A percentile compares a stretch with the other conserved stretches of the same genome.
Evolutionary conservation across 2,888 invertebrate species (phyloP).

Genomic region (Drosophila anomelani): DNA sequence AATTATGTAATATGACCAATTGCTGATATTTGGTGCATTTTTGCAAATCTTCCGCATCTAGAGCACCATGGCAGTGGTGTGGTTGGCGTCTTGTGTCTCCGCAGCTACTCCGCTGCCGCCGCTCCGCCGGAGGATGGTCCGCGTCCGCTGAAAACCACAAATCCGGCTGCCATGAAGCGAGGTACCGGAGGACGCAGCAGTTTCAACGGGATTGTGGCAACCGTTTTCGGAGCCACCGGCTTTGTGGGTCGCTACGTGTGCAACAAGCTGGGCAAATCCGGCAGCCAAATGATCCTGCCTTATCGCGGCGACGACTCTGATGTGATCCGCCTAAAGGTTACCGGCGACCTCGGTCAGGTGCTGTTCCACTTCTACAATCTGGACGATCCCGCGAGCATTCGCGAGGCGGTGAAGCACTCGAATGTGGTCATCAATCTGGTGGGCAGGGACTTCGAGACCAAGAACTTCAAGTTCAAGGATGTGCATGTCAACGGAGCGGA

Average conservation of each 20-base stretch:
- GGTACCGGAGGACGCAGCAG: slow-evolving; percentile 97
- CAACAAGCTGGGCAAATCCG: slow-evolving; percentile 94
- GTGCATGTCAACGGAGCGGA: slow-evolving; percentile 94
- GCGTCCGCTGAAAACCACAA: slow-evolving; percentile 85
- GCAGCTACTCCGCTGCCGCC: slow-evolving; percentile 65
- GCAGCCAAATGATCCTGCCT: slow-evolving; percentile 95
- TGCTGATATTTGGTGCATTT: slow-evolving; percentile 20
- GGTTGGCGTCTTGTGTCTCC: slow-evolving; percentile 81
- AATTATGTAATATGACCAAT: slow-evolving; percentile 71
- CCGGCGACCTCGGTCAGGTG: slow-evolving; percentile 98
- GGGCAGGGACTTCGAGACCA: slow-evolving; percentile 96
- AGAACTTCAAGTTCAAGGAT: slow-evolving; percentile 93
- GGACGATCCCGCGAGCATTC: slow-evolving; percentile 93
- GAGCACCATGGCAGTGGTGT: slow-evolving; percentile 79
- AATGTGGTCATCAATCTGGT: slow-evolving; percentile 98
- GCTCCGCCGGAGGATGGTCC: slow-evolving; percentile 76
- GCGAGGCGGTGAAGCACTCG: slow-evolving; percentile 94
- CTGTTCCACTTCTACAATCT: slow-evolving; percentile 94
- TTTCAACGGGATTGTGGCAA: slow-evolving; percentile 98
- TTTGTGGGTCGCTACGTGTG: slow-evolving; percentile 95
- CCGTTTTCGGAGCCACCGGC: slow-evolving; percentile 97
- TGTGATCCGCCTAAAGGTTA: slow-evolving; percentile 91
- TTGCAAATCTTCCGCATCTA: slow-evolving; percentile 30
- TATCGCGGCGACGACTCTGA: slow-evolving; percentile 95
- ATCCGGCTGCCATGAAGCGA: slow-evolving; percentile 89